Percentiles rank a stretch among this genome's conserved stretches.
These are phyloP conservation scores for Theodoxus fluviatilis DNA, from an alignment of 2,888 invertebrate species.

Conservation along the genomic window DNA sequence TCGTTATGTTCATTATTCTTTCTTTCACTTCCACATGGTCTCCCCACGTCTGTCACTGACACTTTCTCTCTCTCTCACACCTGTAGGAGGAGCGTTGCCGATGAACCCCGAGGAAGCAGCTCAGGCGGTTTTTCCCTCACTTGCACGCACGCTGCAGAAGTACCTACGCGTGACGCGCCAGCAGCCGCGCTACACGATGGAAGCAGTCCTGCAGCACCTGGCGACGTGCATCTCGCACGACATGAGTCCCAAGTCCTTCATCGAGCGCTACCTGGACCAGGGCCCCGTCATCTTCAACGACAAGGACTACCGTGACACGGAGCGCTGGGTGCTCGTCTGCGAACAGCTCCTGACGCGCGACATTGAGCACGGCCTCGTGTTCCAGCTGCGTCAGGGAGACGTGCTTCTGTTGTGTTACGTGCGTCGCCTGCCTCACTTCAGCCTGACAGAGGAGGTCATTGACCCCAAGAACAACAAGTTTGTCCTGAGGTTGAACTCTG, in stretches of 20 bases:
- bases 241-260: constrained; percentile 90
- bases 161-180: constrained; percentile 93
- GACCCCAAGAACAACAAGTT: constrained; percentile 96
- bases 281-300: constrained; percentile 71
- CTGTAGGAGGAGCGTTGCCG: constrained; percentile 75
- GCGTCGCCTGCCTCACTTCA: constrained; percentile 88
- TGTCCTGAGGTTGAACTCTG: constrained; percentile 90
- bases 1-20: too few relatives aligned
- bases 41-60: too few relatives aligned
- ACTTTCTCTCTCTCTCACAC: background rate
- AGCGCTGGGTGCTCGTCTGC: constrained; percentile 95
- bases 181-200: constrained; percentile 93
- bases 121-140: constrained; percentile 95
- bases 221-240: constrained; percentile 92
- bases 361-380: constrained; percentile 81
- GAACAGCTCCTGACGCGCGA: constrained; percentile 89
- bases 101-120: constrained; percentile 96
- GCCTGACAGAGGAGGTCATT: constrained; percentile 92
- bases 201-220: constrained; percentile 88
- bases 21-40: too few relatives aligned
- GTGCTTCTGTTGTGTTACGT: constrained; percentile 89
- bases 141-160: constrained; percentile 95
- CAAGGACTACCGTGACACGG: constrained; percentile 68
- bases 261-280: constrained; percentile 89
- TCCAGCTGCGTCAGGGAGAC: constrained; percentile 77